phyloP scores from a whole-genome alignment of 2,797 vertebrate genomes.

The Enteromius paludinosus region DNA sequence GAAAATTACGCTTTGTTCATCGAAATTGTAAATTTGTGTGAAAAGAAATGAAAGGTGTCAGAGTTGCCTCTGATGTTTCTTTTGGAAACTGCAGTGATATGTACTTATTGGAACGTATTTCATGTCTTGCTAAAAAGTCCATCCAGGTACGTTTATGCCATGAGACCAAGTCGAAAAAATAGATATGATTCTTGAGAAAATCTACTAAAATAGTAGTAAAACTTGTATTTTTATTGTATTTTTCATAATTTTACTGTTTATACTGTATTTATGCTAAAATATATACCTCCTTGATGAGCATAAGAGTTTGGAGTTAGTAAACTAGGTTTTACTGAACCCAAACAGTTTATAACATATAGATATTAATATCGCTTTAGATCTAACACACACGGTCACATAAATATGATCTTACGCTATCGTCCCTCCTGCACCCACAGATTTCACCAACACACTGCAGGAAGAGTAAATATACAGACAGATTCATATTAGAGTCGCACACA shows the following conservation, averaged over 20 bases:
- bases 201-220: too few species aligned
- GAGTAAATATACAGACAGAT: slow-evolving; percentile 15
- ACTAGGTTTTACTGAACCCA: background rate
- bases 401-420: slow-evolving; percentile 81
- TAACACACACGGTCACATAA: background rate
- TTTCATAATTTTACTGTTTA: background rate
- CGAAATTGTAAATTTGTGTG: too few species aligned
- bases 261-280: background rate
- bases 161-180: background rate
- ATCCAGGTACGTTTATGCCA: too few species aligned
- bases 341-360: background rate
- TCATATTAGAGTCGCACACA: background rate
- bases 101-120: too few species aligned
- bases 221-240: too few species aligned
- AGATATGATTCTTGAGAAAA: background rate
- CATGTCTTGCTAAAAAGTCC: too few species aligned
- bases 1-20: too few species aligned
- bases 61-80: too few species aligned
- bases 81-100: too few species aligned
- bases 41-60: too few species aligned
- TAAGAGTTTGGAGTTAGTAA: too few species aligned
- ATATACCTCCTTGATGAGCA: background rate
- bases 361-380: background rate
- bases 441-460: slow-evolving; percentile 89
- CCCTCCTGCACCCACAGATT: slow-evolving; percentile 90